A percentile compares a stretch with the other conserved stretches of the same genome.
Conservation (phyloP, 2,888 invertebrate genomes). For the Plebejus anna region DNA sequence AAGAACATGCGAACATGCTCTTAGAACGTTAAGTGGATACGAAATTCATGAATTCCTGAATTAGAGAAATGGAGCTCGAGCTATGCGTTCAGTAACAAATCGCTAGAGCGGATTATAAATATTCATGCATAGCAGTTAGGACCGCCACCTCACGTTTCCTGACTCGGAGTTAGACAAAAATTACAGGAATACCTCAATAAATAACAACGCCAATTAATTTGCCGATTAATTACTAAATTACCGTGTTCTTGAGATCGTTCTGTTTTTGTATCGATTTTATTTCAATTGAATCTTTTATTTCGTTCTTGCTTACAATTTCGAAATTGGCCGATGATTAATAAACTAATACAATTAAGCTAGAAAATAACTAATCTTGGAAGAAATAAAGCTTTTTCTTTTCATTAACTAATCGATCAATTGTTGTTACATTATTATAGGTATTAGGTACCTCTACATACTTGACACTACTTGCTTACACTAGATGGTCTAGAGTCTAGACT, state of each 20-base stretch:
- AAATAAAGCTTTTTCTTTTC: too few relatives aligned
- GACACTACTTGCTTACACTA: too few relatives aligned
- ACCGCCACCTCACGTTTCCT: neutral
- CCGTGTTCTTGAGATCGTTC: neutral
- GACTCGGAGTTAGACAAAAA: neutral
- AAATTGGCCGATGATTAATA: neutral
- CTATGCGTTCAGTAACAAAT: slow-evolving; percentile 11
- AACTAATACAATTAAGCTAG: neutral
- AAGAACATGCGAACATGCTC: neutral
- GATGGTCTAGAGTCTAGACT: too few relatives aligned
- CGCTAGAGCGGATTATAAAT: neutral
- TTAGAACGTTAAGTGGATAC: neutral
- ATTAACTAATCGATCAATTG: too few relatives aligned
- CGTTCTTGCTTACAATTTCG: neutral
- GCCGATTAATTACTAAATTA: neutral
- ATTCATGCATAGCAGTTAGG: neutral
- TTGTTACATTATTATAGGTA: too few relatives aligned
- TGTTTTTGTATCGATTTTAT: neutral
- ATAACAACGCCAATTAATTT: neutral
- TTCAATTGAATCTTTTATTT: neutral
- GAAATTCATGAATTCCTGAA: slow-evolving; percentile 18
- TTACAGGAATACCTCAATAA: neutral
- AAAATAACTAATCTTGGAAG: too few relatives aligned
- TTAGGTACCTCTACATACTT: too few relatives aligned
- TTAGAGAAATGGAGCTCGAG: neutral